Base-by-base conservation (phyloP, 2,888 invertebrate species). In the Andrena hattorfiana region DNA sequence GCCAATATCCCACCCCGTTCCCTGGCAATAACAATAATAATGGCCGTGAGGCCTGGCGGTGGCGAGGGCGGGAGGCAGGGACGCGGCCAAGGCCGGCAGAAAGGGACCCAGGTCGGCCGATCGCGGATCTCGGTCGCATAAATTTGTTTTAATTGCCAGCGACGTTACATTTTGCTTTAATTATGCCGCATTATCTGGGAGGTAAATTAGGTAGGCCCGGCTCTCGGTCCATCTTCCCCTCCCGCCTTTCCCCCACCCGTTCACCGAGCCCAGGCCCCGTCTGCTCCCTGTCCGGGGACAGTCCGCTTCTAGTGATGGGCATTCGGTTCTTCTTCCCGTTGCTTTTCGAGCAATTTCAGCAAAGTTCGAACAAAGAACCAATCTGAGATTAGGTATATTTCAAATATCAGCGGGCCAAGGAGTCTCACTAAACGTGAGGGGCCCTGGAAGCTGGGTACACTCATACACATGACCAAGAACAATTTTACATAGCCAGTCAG, bases 121-220 rank as follows among this genome's bases (percentile, higher is more conserved):
- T 94, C 94, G 93, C 93, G 93, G 93, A 94, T 94, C 94, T 94
- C 91, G 93, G 93, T 94, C 94, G 94, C 94, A 94, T 94, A 94
- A 94, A 94, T 94, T 94, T 94, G 94, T 94, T 94, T 94, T 94
- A 94, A 94, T 94, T 94, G 94, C 94, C 94, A 94, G 93, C 93
- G 94, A 94, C 94, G 94, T 94, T 94, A 93, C 94, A 94, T 94
- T 94, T 94, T 94, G 94, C 94, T 94, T 94, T 94, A 94, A 94
- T 94, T 94, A 94, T 94, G 94, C 94, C 94, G 94, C 94, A 94
- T 94, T 94, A 94, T 94, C 94, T 94, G 94, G 94, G 94, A 93
- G 94, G 94, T 94, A 94, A 94, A 94, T 94, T 94, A 94, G 94
- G 94, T 94, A 91, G 94, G 93, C 92, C 93, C 93, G 91, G 92